phyloP scores from a whole-genome alignment of 1,140 invertebrate species.

The Papilio aristodemus region DNA sequence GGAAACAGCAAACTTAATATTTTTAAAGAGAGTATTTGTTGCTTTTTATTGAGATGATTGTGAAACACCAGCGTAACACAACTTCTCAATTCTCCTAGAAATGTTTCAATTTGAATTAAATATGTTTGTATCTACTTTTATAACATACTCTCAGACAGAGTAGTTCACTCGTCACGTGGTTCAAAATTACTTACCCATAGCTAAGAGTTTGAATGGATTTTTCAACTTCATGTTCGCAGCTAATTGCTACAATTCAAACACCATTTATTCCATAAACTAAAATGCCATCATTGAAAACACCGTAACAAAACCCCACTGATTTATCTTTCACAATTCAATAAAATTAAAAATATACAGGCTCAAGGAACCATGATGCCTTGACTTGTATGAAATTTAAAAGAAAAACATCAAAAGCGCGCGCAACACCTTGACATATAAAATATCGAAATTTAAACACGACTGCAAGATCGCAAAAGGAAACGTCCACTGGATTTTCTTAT shows the following conservation, averaged over 20 bases:
- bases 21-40: too few species aligned
- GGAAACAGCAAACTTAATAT: too few species aligned
- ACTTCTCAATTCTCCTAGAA: too few species aligned
- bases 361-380: not conserved
- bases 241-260: constrained; percentile 14
- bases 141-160: too few species aligned
- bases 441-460: not conserved
- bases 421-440: not conserved
- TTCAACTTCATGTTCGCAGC: constrained; percentile 38
- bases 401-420: constrained; percentile 1
- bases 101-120: too few species aligned
- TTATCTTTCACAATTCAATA: not conserved
- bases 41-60: too few species aligned
- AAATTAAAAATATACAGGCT: not conserved
- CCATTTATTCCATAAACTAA: not conserved
- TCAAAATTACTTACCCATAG: constrained; percentile 33
- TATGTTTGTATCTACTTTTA: too few species aligned
- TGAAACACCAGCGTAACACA: too few species aligned
- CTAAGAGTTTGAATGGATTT: constrained; percentile 33
- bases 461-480: constrained; percentile 12
- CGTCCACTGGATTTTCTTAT: not conserved
- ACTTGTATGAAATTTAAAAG: constrained; percentile 8
- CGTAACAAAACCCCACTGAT: not conserved
- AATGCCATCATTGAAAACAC: not conserved
- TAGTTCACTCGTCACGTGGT: too few species aligned